These are phyloP conservation scores for Xestia sexstrigata DNA, from an alignment of 2,888 invertebrate species.

Conservation along the genomic window DNA sequence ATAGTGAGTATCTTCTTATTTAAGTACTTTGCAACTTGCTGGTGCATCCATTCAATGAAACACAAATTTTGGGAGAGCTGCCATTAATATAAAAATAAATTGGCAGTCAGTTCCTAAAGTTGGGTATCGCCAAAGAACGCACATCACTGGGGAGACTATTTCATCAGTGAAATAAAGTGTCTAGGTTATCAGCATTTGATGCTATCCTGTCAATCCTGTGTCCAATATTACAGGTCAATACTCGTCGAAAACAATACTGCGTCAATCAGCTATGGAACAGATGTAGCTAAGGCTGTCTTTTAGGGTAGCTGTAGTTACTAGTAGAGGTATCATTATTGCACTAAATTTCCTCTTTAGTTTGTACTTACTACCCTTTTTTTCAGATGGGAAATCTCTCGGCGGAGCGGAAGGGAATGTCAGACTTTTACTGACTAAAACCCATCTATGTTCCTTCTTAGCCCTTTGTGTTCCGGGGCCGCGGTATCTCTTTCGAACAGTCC, in stretches of 20 bases:
- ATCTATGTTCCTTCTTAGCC: too few species aligned
- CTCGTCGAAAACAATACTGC: too few species aligned
- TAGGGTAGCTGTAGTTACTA: too few species aligned
- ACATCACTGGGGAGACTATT: not conserved
- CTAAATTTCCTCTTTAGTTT: too few species aligned
- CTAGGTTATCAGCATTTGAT: not conserved
- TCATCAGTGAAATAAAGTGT: not conserved
- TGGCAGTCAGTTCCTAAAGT: not conserved
- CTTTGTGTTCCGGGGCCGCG: too few species aligned
- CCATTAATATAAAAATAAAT: not conserved
- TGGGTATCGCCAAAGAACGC: not conserved
- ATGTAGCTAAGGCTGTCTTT: not conserved
- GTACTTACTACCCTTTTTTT: too few species aligned
- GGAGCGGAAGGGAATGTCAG: too few species aligned
- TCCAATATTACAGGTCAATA: too few species aligned
- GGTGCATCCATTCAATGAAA: not conserved
- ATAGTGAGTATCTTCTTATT: constrained; percentile 89
- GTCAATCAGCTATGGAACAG: not conserved
- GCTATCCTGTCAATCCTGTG: too few species aligned
- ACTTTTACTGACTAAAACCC: too few species aligned
- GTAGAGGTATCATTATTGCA: not conserved
- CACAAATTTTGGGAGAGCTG: not conserved
- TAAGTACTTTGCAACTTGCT: not conserved
- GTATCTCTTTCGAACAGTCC: too few species aligned
- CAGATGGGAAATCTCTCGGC: too few species aligned